These are phyloP conservation scores for Plebejus melissa DNA, from an alignment of 2,888 invertebrate genomes.

Conservation along the genomic window DNA sequence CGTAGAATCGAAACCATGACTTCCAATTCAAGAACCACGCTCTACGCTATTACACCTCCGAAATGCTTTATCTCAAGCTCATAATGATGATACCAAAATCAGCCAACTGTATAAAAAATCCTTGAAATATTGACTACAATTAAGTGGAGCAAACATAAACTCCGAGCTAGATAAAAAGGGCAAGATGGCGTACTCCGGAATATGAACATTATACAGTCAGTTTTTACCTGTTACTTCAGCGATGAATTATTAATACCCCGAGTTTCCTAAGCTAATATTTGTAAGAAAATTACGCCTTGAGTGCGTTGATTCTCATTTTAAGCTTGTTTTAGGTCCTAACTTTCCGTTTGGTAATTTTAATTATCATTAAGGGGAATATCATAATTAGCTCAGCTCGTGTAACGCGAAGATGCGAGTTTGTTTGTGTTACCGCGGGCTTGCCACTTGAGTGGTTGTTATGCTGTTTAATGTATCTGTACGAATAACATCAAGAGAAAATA, in stretches of 20 bases:
- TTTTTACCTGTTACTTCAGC: neutral
- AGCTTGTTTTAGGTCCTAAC: constrained; percentile 7
- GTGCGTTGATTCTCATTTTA: neutral
- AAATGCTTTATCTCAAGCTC: neutral
- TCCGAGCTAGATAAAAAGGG: neutral
- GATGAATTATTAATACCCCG: constrained; percentile 24
- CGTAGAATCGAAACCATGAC: neutral
- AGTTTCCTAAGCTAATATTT: constrained; percentile 25
- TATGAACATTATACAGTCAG: neutral
- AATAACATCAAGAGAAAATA: neutral
- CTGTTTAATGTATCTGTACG: neutral
- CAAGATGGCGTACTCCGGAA: neutral
- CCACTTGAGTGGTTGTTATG: neutral
- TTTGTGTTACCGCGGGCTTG: neutral
- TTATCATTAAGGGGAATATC: neutral
- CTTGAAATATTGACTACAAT: neutral
- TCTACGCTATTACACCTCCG: neutral
- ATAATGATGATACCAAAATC: no score
- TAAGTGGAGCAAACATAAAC: neutral
- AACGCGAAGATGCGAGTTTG: neutral
- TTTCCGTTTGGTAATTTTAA: constrained; percentile 2
- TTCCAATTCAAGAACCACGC: neutral
- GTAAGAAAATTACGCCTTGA: constrained; percentile 12
- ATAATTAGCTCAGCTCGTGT: neutral
- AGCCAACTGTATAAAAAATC: neutral